Base-by-base conservation (phyloP, 2,113 vertebrate species). In the Dromaius novaehollandiae region DNA sequence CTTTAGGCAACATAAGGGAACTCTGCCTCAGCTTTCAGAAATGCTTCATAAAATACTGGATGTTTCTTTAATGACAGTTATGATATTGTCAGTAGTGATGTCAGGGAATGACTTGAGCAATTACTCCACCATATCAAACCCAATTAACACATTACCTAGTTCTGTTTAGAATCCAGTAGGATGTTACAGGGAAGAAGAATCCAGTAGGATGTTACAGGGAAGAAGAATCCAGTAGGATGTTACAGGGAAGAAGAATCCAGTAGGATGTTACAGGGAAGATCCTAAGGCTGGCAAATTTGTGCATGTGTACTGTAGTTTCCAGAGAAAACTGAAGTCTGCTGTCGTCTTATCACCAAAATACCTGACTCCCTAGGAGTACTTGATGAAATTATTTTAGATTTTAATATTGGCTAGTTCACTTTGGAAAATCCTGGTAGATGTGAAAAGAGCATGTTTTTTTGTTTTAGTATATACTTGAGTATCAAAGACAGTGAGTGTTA, bases 111-210 rank as follows among this genome's bases (percentile, higher is more conserved):
- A 36, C 40, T 64, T 73, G 42, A 64, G 42, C 18, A 61, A 53
- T 53, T 82, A 56, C 8, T 85, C 13, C 5, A 16, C 30, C 17
- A 5, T 26, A 69, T 13, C 11, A 46, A 61, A 46, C 22, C 18
- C 15, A 58, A n/a, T 4, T 17, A 69, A 44, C 24, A 2, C 0
- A 1, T 68, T 51, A 20, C 32, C 3, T 63, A 30, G 10, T 30
- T 93, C 18, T 36, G 1, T 46, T 88, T 74, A 40, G 44, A 38
- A 38, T 38, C 38, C 38, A 38, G 8, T 38, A 38, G 38, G 38
- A 38, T 38, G 38, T 38, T 38, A 38, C 38, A 38, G 38, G 38
- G 8, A 38, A 38, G 13, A 65, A 22, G 4, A 63, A 3, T 73
- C 7, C 46, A 68, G 20, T n/a, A 75, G 19, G 28, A 28, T 83